A percentile compares a stretch with the other conserved stretches of the same genome.
phyloP scores from a whole-genome alignment of 2,797 vertebrate genomes.

The Siniperca obscura region DNA sequence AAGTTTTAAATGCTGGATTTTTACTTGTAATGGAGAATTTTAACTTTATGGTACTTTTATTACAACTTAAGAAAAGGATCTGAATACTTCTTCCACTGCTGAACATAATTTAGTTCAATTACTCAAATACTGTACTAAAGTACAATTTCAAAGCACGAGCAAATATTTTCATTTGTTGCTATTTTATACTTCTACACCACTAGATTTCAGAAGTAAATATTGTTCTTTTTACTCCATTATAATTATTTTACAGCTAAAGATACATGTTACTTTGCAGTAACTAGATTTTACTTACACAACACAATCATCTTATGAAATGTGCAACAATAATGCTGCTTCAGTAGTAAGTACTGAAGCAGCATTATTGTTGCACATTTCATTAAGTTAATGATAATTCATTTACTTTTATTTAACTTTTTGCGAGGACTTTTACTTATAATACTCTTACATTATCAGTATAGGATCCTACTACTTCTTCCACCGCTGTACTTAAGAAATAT shows the following conservation, averaged over 20 bases:
- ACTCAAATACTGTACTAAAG: background rate
- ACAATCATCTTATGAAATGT: background rate
- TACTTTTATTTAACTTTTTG: background rate
- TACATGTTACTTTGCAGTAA: background rate
- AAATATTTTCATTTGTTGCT: background rate
- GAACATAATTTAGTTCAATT: background rate
- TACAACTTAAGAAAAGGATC: background rate
- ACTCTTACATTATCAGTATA: background rate
- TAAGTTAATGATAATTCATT: background rate
- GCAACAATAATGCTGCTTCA: background rate
- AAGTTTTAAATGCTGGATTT: background rate
- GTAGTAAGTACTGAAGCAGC: too few species aligned
- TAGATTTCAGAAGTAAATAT: background rate
- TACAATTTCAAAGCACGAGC: background rate
- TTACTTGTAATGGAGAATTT: background rate
- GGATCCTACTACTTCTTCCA: background rate
- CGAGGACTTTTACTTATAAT: too few species aligned
- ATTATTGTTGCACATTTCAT: too few species aligned
- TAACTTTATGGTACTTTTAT: background rate
- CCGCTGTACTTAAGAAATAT: background rate
- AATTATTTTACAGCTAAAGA: background rate
- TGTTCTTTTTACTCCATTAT: background rate
- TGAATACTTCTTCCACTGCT: background rate
- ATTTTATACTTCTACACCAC: background rate
- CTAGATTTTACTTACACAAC: background rate